Evolutionary conservation across 2,888 invertebrate genomes (phyloP).

Genomic region (Diadegma fenestrale): DNA sequence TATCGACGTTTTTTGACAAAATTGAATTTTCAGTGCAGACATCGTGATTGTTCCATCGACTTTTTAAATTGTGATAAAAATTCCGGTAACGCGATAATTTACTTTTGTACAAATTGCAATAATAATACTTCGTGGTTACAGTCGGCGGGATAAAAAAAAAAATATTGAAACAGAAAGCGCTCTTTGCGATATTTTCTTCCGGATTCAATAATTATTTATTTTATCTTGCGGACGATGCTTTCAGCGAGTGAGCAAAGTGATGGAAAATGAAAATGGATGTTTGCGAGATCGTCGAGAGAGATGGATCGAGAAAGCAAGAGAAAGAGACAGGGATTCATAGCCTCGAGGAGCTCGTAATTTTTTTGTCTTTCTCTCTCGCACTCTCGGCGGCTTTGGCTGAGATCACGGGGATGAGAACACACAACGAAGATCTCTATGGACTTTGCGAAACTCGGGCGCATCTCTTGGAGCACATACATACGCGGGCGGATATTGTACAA

Average conservation of each 20-base stretch:
- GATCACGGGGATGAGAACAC: conserved; percentile 53
- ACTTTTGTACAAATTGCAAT: not conserved
- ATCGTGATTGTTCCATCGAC: no score
- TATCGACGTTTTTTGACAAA: no score
- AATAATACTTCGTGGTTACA: not conserved
- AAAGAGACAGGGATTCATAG: conserved; percentile 37
- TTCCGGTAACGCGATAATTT: not conserved
- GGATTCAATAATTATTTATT: not conserved
- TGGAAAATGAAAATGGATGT: conserved; percentile 51
- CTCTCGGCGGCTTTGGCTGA: conserved; percentile 26
- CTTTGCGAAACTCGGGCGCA: conserved; percentile 69
- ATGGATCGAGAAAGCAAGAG: conserved; percentile 12
- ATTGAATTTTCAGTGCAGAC: no score
- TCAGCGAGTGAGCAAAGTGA: conserved; percentile 43
- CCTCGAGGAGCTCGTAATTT: conserved; percentile 43
- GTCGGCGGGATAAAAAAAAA: not conserved
- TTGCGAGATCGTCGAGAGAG: conserved; percentile 24
- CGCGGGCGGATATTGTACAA: conserved; percentile 57
- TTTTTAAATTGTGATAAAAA: no score
- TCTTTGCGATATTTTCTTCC: not conserved
- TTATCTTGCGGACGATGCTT: conserved; percentile 1
- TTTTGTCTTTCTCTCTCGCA: conserved; percentile 6
- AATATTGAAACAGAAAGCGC: not conserved
- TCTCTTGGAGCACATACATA: conserved; percentile 53
- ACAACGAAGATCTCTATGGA: conserved; percentile 56